A percentile compares a stretch with the other conserved stretches of the same genome.
Conservation (phyloP, 2,797 vertebrate species). For the Pristis pectinata region DNA sequence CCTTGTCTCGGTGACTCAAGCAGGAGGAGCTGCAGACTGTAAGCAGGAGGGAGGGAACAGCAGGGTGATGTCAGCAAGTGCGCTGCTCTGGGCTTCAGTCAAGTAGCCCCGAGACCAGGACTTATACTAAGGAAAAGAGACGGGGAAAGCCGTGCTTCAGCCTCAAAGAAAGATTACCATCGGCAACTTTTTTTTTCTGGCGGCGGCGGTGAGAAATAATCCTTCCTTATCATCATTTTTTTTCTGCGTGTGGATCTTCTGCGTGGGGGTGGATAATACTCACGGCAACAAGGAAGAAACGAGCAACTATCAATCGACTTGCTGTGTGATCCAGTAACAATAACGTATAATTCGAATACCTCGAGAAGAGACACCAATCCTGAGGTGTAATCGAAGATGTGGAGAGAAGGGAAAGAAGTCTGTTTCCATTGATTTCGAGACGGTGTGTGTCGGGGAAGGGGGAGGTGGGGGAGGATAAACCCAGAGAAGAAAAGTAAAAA, state of each 20-base stretch:
- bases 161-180: not conserved
- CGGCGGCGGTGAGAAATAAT: not conserved
- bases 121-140: not conserved
- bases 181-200: not conserved
- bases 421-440: not conserved
- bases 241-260: not conserved
- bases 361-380: not conserved
- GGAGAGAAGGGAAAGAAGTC: not conserved
- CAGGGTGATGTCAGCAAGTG: slow-evolving; percentile 22
- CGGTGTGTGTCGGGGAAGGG: not conserved
- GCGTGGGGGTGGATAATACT: not conserved
- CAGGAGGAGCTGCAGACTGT: slow-evolving; percentile 30
- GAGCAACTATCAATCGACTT: not conserved
- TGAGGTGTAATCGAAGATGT: slow-evolving; percentile 7
- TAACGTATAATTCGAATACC: not conserved
- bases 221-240: too few relatives aligned
- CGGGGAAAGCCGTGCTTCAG: not conserved
- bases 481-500: slow-evolving; percentile 5
- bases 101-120: not conserved
- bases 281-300: not conserved
- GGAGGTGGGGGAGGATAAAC: not conserved
- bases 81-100: not conserved
- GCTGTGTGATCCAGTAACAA: not conserved
- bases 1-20: not conserved
- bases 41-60: not conserved